A percentile compares a stretch with the other conserved stretches of the same genome.
Conservation (phyloP, 2,888 invertebrate genomes). For the Marasmarcha lunaedactyla region DNA sequence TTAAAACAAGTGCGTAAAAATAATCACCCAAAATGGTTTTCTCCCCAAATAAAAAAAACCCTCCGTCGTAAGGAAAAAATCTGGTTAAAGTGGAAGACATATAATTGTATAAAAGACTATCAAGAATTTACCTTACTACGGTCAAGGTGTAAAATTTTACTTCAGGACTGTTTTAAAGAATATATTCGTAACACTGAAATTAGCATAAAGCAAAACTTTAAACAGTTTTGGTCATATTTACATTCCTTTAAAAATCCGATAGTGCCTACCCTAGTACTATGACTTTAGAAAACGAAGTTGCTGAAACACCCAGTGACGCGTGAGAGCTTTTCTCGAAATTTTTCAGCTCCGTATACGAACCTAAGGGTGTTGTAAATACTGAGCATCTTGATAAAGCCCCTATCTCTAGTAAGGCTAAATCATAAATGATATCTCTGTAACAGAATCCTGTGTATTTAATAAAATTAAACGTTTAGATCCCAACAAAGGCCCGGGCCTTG, state of each 20-base stretch:
- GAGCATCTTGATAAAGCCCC: too few species aligned
- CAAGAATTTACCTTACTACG: not conserved
- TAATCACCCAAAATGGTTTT: not conserved
- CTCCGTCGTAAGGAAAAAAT: not conserved
- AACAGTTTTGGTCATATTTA: not conserved
- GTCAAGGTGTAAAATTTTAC: not conserved
- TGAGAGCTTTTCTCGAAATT: too few species aligned
- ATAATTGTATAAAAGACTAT: not conserved
- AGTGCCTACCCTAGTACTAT: not conserved
- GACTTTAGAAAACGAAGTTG: not conserved
- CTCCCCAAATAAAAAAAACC: not conserved
- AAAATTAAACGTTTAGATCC: too few species aligned
- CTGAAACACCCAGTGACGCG: not conserved
- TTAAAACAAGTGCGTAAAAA: too few species aligned
- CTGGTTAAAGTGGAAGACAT: not conserved
- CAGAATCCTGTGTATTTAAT: too few species aligned
- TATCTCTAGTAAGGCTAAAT: too few species aligned
- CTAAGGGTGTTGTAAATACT: not conserved
- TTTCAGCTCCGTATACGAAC: not conserved
- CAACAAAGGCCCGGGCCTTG: not conserved
- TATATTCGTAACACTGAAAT: not conserved
- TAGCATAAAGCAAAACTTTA: not conserved
- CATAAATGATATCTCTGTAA: too few species aligned
- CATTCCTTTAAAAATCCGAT: not conserved
- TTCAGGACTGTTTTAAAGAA: not conserved